Evolutionary conservation across 2,888 invertebrate species (phyloP), one percentile per base, ranked within the genome.

Genomic region (Mycogona germanica): DNA sequence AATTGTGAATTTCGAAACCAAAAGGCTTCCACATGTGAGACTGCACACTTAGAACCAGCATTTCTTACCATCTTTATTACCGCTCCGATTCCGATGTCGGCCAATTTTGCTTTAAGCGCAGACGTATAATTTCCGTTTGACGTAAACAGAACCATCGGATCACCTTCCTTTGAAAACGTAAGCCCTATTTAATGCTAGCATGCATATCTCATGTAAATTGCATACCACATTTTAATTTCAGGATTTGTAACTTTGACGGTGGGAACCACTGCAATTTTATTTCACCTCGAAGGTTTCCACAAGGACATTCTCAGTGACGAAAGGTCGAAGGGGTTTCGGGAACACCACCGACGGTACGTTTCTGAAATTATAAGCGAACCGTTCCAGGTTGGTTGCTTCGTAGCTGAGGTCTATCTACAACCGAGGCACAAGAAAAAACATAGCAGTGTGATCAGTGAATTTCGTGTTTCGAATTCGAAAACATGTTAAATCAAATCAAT

Each of bases 231-330:
- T n/a, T n/a, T n/a, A n/a, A n/a, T n/a, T n/a, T 12, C n/a, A n/a
- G n/a, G 48, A 37, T 35, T 12, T 37, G 30, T 38, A 17, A 55
- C 7, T 54, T 57, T 17, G 25, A 53, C 46, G 60, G 61, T 29
- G 61, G 61, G 50, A 62, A 62, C 30, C 60, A 58, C 38, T 62
- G n/a, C n/a, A n/a, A n/a, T n/a, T n/a, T n/a, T n/a, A n/a, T 61
- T 50, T 67, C 65, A 45, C 45, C 64, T 75, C 73, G 60, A 67
- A 75, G 17, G 70, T 72, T 61, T 75, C 75, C 3, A 74, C 71
- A 50, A 75, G 63, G n/a, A 74, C 66, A 44, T 65, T 62, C n/a
- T 63, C 60, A 19, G 62, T 67, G 25, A 70, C 70, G 53, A 70
- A 66, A 29, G 64, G 61, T 55, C 60, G 49, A 2, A 73, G 62